Evolutionary conservation across 2,113 vertebrate genomes (phyloP).

Genomic region (Ptilorrhoa leucosticta): DNA sequence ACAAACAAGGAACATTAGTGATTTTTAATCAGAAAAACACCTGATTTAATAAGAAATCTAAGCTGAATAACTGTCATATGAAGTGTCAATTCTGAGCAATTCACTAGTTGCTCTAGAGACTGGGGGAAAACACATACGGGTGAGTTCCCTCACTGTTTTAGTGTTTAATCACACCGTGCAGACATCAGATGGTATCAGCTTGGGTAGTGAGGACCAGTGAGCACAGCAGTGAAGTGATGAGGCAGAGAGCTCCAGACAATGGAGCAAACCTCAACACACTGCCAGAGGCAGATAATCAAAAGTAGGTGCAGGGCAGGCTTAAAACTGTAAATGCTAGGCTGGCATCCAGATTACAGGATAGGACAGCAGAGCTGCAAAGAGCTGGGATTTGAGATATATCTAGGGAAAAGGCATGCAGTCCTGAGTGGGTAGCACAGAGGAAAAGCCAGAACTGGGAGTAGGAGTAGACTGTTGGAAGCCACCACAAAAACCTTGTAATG

Average conservation of each 20-base stretch:
- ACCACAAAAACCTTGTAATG: background rate
- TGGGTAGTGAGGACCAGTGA: background rate
- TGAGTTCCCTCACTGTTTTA: background rate
- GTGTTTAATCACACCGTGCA: background rate
- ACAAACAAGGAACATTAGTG: background rate
- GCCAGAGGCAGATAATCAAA: background rate
- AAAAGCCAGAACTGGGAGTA: background rate
- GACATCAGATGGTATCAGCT: background rate
- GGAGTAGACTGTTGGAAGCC: background rate
- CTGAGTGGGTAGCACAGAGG: background rate
- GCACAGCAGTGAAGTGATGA: background rate
- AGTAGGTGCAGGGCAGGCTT: background rate
- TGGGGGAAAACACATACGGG: background rate
- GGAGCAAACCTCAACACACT: background rate
- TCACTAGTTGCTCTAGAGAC: background rate
- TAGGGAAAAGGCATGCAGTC: background rate
- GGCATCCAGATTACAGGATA: background rate
- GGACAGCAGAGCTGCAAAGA: background rate
- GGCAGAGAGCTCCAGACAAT: background rate
- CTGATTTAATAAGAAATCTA: background rate
- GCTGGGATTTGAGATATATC: background rate
- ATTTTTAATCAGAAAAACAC: background rate
- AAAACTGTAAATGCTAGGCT: background rate
- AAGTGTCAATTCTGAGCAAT: background rate
- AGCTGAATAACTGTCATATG: background rate